A percentile compares a stretch with the other conserved stretches of the same genome.
These are phyloP conservation scores for Lophius americanus DNA, from an alignment of 2,797 vertebrate genomes.

Conservation along the genomic window DNA sequence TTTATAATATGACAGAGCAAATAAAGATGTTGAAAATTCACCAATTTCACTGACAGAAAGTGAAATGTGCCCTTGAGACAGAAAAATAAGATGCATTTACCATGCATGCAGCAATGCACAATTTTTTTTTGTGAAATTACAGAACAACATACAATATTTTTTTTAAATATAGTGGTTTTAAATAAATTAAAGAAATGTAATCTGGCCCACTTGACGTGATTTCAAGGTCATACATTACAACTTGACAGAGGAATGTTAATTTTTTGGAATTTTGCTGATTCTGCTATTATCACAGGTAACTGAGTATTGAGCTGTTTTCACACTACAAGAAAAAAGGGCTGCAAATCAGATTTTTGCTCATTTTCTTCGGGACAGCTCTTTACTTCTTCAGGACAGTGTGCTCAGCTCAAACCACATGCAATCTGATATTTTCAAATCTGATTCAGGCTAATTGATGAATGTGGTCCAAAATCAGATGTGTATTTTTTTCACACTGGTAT, in stretches of 20 bases:
- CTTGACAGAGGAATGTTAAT: not conserved
- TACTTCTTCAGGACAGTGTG: no score
- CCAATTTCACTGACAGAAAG: not conserved
- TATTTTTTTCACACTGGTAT: no score
- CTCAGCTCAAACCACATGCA: no score
- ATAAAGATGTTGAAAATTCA: not conserved
- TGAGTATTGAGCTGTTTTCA: conserved; percentile 1
- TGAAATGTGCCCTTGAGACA: conserved; percentile 9
- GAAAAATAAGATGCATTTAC: conserved; percentile 26
- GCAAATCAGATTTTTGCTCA: no score
- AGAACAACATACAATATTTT: no score
- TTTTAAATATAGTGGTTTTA: no score
- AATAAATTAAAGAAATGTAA: not conserved
- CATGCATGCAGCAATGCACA: not conserved
- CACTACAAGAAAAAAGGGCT: not conserved
- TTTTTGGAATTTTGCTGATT: not conserved
- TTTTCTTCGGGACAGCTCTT: no score
- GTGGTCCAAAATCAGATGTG: no score
- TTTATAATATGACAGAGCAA: no score
- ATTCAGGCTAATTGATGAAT: no score
- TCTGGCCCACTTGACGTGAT: conserved; percentile 9
- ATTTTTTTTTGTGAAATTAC: no score
- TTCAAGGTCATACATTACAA: conserved; percentile 12
- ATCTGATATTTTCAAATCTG: no score
- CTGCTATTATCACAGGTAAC: conserved; percentile 7